These are phyloP conservation scores for Masticophis lateralis DNA, from an alignment of 2,797 vertebrate genomes.

Conservation along the genomic window DNA sequence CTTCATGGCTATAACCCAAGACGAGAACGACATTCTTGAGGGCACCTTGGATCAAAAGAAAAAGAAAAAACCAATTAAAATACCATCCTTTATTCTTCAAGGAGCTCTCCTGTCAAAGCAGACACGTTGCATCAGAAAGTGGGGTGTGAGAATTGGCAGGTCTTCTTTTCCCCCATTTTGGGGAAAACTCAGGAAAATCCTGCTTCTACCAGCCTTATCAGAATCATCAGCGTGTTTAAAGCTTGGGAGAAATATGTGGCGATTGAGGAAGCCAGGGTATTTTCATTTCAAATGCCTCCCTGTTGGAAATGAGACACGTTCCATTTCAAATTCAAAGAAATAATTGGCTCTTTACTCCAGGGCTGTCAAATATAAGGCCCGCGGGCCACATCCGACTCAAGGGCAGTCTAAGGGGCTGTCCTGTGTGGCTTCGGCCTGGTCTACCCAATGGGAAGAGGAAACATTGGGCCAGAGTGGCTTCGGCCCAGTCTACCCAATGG, in stretches of 20 bases:
- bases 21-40: slow-evolving; percentile 84
- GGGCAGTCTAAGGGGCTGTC: too few relatives aligned
- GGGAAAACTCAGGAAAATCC: neutral
- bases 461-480: too few relatives aligned
- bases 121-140: neutral
- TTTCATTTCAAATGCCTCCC: neutral
- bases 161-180: neutral
- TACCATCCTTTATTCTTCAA: neutral
- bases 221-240: neutral
- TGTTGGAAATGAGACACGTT: neutral
- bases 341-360: neutral
- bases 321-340: neutral
- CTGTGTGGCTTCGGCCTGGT: too few relatives aligned
- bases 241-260: neutral
- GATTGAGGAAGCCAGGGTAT: neutral
- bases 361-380: too few relatives aligned
- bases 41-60: slow-evolving; percentile 72
- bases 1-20: slow-evolving; percentile 77
- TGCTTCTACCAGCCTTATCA: neutral
- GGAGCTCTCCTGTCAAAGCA: neutral
- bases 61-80: neutral
- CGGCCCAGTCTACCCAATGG: too few relatives aligned
- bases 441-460: too few relatives aligned
- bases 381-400: too few relatives aligned
- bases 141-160: neutral